Evolutionary conservation across 2,888 invertebrate genomes (phyloP), one percentile per base, ranked within the genome.

Genomic region (Apamea epomidion): DNA sequence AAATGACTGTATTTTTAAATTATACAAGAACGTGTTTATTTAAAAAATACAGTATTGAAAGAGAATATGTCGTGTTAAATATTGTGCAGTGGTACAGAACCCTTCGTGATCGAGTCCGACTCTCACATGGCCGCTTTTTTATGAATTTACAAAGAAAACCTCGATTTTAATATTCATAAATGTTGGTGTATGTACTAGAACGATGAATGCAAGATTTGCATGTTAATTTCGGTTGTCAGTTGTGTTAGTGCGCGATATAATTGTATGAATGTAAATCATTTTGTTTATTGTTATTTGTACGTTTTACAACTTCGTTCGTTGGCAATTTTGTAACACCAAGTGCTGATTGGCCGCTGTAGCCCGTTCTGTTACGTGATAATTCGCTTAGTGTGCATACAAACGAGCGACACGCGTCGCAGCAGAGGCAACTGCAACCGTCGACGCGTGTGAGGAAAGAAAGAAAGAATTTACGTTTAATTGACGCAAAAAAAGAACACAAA

Each of bases 251-350:
- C 16, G 29, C 76, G 42, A 25, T 45, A 8, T 51, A 37, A 21
- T 37, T 62, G n/a, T 54, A 16, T 37, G 60, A 67, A 76, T 81
- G 71, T 70, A 51, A 78, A 82, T 70, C 14, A 72, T 68, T 68
- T 83, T 74, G 12, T 82, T 75, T 58, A 25, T n/a, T 72, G 54
- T 60, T 76, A 37, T 80, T 18, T 37, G 42, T 65, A 45, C 12
- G 32, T 69, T 73, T 64, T 58, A 65, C 37, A 67, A 75, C 42
- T 65, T 78, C 10, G 6, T 29, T 37, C 58, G 37, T 48, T 62
- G 45, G 37, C 18, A 58, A 10, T 37, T 54, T 58, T 75, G 14
- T 60, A 64, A 69, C 4, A 32, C 29, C 29, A 79, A 64, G 4
- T 42, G 8, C 4, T 58, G 67, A 74, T 74, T 74, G 37, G 62